Evolutionary conservation across 2,888 invertebrate species (phyloP), one percentile per base, ranked within the genome.

Genomic region (Abrostola tripartita): DNA sequence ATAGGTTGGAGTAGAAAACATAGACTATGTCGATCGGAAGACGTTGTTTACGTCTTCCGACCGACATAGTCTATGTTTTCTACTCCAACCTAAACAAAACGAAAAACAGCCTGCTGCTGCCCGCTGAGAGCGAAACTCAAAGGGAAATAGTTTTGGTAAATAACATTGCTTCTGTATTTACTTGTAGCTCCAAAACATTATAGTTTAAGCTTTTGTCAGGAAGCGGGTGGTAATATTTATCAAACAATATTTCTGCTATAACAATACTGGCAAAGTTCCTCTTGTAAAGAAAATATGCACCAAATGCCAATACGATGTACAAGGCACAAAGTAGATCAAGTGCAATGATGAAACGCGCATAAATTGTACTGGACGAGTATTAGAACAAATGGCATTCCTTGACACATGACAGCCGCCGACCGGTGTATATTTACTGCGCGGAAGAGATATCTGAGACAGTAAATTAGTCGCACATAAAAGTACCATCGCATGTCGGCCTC

Each of bases 161-260:
- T 24, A 24, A 24, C 24, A 24, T 44, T 44, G 12, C 24, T 35
- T 9, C 8, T 47, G 12, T 72, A 68, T 63, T 68, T 72, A 58
- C 47, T 68, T 72, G 59, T 58, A 52, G 42, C 60, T 72, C 24
- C 57, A 44, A 60, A 72, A 63, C 51, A 67, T 53, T 65, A 37
- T 6, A 50, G 62, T 53, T 67, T 57, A 40, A 61, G 14, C 54
- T 63, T 67, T 61, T 38, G 35, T 58, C 52, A 64, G 71, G 71
- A 72, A 73, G 50, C 61, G 37, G 42, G 12, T 60, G 12, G 55
- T 50, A 55, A 68, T 73, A 68, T 72, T 71, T 61, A 73, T 56
- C 52, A 72, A 72, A 73, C 71, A 72, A 65, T 58, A 42, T 42
- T 36, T 54, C 49, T 61, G 52, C 36, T 44, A 52, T 10, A 60